Base-by-base conservation (phyloP, 2,113 vertebrate species). In the Regulus satrapa region DNA sequence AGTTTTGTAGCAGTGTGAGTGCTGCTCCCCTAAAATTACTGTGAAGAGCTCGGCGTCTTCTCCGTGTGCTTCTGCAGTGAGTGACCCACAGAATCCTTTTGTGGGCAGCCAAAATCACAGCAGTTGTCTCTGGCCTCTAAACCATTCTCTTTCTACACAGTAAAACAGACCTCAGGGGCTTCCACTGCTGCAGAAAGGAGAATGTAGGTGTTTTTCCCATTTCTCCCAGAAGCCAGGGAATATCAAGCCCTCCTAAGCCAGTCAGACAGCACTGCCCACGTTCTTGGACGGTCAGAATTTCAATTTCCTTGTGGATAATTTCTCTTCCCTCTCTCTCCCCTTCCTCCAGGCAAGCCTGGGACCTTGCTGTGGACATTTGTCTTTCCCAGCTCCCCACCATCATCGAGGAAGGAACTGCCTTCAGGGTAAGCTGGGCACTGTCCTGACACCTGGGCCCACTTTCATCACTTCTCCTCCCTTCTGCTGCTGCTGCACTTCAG, bases 371-470 rank as follows among this genome's bases (percentile, higher is more conserved):
- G 82, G 99, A 99, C 97, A 99, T 99, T 84, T 99, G 99, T 93
- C 99, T 99, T 74, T 99, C 99, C 79, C 99, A 99, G 94, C 97
- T 99, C 75, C 99, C 99, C 10, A 99, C 99, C 36, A 99, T 99
- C 96, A 99, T 99, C 7, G 99, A 99, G 95, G 99, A 99, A 77
- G 99, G 99, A 95, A 99, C 99, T 5, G 99, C 99, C 20, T 99
- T 99, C 95, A 98, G 99, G 98, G 99, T 99, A 95, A 99, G 99
- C 93, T 36, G 76, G 55, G 25, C 18, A 1, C 18, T 9, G 9
- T 4, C 25, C 29, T 14, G 26, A 7, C 8, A 5, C 1, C 1
- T 38, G 41, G 71, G 72, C 31, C 25, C 48, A 9, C 12, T 20
- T 18, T 11, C 48, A n/a, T 12, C n/a, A n/a, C n/a, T n/a, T n/a